phyloP scores from a whole-genome alignment of 23 tunicate genomes.

The Diplosoma virens region DNA sequence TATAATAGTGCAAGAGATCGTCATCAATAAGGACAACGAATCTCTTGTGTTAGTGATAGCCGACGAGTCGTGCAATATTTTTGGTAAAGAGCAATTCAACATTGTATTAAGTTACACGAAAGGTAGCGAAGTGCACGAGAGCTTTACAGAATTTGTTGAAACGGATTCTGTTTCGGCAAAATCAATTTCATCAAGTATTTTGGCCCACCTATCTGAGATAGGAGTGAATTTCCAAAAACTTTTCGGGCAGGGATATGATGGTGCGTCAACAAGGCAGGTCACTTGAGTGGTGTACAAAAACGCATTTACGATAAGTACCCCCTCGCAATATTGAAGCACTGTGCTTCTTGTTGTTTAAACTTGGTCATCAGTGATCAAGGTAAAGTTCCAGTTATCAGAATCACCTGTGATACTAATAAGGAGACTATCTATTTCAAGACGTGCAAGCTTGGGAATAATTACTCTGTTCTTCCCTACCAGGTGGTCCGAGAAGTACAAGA shows the following conservation, averaged over 20 bases:
- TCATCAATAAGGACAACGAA: neutral
- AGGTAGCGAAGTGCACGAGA: conserved; percentile 24
- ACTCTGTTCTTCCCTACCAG: conserved; percentile 14
- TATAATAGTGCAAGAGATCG: neutral
- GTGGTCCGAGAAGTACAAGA: conserved; percentile 29
- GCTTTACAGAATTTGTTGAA: conserved; percentile 31
- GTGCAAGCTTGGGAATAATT: conserved; percentile 1
- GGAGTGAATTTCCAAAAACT: too few relatives aligned
- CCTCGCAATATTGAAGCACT: too few relatives aligned
- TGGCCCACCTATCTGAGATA: neutral
- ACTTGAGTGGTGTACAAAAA: too few relatives aligned
- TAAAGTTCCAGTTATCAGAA: conserved; percentile 9
- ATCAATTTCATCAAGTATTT: conserved; percentile 25
- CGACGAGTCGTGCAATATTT: conserved; percentile 19
- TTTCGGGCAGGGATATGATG: too few relatives aligned
- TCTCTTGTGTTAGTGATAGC: neutral
- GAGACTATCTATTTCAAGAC: conserved; percentile 4
- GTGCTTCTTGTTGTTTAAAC: conserved; percentile 10
- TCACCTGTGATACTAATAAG: neutral
- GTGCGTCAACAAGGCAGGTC: too few relatives aligned
- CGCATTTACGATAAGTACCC: too few relatives aligned
- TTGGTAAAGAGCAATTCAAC: conserved; percentile 3
- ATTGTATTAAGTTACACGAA: conserved; percentile 1
- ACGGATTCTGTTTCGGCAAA: conserved; percentile 3
- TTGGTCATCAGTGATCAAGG: too few relatives aligned